Conservation (phyloP, 2,888 invertebrate genomes). For the Gryllus longicercus region DNA sequence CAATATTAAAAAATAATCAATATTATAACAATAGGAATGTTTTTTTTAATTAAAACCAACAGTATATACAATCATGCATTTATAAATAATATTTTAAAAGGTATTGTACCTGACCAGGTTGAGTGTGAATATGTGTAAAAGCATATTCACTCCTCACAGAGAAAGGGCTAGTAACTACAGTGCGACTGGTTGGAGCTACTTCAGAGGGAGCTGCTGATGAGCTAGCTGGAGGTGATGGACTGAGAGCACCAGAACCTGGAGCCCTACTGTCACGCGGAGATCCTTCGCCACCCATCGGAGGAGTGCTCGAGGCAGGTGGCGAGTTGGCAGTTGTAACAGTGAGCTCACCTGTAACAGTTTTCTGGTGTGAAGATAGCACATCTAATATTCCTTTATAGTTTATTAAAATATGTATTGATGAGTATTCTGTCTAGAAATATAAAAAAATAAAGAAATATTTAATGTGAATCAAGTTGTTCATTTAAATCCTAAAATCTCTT, state of each 20-base stretch:
- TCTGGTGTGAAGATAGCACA: no score
- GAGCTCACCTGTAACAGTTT: slow-evolving; percentile 48
- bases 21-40: no score
- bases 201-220: slow-evolving; percentile 30
- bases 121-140: slow-evolving; percentile 91
- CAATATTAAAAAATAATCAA: no score
- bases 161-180: slow-evolving; percentile 45
- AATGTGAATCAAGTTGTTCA: no score
- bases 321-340: slow-evolving; percentile 59
- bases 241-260: slow-evolving; percentile 37
- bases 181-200: slow-evolving; percentile 38
- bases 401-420: neutral
- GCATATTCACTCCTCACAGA: slow-evolving; percentile 65
- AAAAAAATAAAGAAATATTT: no score
- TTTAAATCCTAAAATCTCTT: no score
- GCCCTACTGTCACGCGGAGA: slow-evolving; percentile 43
- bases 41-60: no score
- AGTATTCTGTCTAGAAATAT: neutral
- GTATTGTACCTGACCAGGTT: slow-evolving; percentile 69
- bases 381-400: neutral
- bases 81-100: slow-evolving; percentile 40
- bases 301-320: slow-evolving; percentile 48
- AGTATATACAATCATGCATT: neutral
- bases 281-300: slow-evolving; percentile 43
- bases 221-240: slow-evolving; percentile 45